A percentile compares a stretch with the other conserved stretches of the same genome.
Evolutionary conservation across 2,888 invertebrate species (phyloP).

Genomic region (Rhaphigaster nebulosa): DNA sequence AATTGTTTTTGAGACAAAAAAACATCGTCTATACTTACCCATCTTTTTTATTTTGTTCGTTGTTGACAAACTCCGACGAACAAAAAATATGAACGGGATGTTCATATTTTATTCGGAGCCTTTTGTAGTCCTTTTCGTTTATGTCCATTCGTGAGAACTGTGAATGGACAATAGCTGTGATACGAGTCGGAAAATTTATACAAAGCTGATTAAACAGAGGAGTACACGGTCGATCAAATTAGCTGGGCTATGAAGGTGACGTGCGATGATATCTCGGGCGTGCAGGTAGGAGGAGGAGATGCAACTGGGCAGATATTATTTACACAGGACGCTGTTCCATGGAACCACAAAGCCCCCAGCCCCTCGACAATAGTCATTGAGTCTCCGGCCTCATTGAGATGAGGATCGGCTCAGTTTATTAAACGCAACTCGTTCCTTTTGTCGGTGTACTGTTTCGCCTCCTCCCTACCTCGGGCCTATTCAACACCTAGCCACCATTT

Average conservation of each 20-base stretch:
- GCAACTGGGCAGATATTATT: conserved; percentile 55
- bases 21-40: not conserved
- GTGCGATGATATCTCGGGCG: conserved; percentile 5
- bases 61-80: not conserved
- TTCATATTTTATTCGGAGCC: conserved; percentile 16
- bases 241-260: not conserved
- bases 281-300: conserved; percentile 30
- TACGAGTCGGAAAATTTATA: conserved; percentile 34
- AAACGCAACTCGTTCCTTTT: conserved; percentile 47
- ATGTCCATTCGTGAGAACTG: conserved; percentile 11
- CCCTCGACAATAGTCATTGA: not conserved
- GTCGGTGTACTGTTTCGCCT: conserved; percentile 27
- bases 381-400: not conserved
- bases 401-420: conserved; percentile 27
- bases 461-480: conserved; percentile 3
- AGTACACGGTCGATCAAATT: conserved; percentile 35
- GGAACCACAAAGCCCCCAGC: not conserved
- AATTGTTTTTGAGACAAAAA: not conserved
- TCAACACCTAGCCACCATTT: conserved; percentile 1
- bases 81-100: not conserved
- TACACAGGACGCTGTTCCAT: conserved; percentile 18
- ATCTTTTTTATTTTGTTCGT: not conserved
- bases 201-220: conserved; percentile 44
- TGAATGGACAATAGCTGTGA: conserved; percentile 24
- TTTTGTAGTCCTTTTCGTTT: not conserved